These are phyloP conservation scores for Myanophis thanlyinensis DNA, from an alignment of 2,113 vertebrate species.

Conservation along the genomic window DNA sequence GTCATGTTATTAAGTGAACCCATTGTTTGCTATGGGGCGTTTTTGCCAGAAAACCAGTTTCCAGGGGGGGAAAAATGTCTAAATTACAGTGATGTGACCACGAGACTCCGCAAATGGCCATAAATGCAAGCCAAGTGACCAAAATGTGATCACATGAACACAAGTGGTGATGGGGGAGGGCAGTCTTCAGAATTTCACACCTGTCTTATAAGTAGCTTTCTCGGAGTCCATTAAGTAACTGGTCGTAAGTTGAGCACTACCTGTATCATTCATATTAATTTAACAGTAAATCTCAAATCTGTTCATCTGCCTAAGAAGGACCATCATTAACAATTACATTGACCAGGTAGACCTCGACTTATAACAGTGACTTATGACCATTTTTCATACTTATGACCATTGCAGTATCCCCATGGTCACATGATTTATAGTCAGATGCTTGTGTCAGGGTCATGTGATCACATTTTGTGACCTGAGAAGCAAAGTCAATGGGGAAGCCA, in stretches of 20 bases:
- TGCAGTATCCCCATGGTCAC: too few relatives aligned
- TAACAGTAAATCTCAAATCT: background rate
- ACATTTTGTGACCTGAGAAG: too few relatives aligned
- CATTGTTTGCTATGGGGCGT: background rate
- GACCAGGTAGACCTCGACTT: too few relatives aligned
- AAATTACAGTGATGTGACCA: background rate
- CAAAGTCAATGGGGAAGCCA: too few relatives aligned
- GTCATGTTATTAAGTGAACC: background rate
- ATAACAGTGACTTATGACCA: too few relatives aligned
- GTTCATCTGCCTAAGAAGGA: background rate
- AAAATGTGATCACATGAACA: background rate
- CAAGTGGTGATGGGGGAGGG: background rate
- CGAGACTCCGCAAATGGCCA: background rate
- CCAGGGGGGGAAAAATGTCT: background rate
- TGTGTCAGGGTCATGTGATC: too few relatives aligned
- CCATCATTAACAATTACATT: background rate
- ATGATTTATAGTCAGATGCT: too few relatives aligned
- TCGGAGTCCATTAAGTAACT: background rate
- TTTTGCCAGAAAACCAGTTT: background rate
- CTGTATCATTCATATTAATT: background rate
- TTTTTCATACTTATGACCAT: too few relatives aligned
- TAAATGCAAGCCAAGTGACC: background rate
- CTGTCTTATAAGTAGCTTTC: background rate
- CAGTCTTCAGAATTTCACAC: background rate
- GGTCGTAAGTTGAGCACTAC: background rate